Conservation (phyloP, 2,888 invertebrate genomes). For the Drosophila mimica region DNA sequence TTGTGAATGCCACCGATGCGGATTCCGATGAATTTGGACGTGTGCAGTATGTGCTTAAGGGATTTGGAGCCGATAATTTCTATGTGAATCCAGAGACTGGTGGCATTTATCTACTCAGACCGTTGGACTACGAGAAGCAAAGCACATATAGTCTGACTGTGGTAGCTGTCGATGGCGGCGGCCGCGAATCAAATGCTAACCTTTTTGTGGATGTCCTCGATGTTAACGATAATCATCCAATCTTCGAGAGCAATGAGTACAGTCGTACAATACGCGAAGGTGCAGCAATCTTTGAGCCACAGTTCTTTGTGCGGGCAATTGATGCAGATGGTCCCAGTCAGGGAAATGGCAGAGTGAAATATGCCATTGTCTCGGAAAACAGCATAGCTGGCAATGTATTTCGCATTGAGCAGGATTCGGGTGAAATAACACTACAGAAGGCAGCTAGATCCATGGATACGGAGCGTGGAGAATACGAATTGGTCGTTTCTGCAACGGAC, state of each 20-base stretch:
- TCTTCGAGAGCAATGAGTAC: constrained; percentile 90
- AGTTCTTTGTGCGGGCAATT: constrained; percentile 91
- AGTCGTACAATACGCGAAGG: constrained; percentile 91
- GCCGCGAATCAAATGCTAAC: constrained; percentile 89
- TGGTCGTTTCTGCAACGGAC: constrained; percentile 89
- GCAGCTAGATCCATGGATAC: constrained; percentile 90
- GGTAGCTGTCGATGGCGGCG: constrained; percentile 93
- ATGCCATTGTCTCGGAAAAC: constrained; percentile 89
- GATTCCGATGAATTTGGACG: constrained; percentile 91
- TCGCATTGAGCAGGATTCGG: constrained; percentile 88
- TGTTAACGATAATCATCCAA: constrained; percentile 91
- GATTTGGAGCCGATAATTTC: constrained; percentile 92
- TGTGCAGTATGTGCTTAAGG: constrained; percentile 90
- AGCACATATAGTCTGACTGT: constrained; percentile 92
- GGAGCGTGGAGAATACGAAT: constrained; percentile 90
- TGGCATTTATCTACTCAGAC: constrained; percentile 88
- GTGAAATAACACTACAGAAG: constrained; percentile 89
- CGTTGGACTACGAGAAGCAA: constrained; percentile 92
- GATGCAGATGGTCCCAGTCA: constrained; percentile 91
- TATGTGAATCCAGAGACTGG: constrained; percentile 89
- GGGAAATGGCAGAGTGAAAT: constrained; percentile 89
- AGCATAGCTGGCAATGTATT: constrained; percentile 89
- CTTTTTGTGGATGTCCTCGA: constrained; percentile 90
- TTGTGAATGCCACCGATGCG: constrained; percentile 89
- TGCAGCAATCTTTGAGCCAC: constrained; percentile 91